A percentile compares a stretch with the other conserved stretches of the same genome.
Conservation (phyloP, 2,797 vertebrate genomes). For the Cuculus canorus region DNA sequence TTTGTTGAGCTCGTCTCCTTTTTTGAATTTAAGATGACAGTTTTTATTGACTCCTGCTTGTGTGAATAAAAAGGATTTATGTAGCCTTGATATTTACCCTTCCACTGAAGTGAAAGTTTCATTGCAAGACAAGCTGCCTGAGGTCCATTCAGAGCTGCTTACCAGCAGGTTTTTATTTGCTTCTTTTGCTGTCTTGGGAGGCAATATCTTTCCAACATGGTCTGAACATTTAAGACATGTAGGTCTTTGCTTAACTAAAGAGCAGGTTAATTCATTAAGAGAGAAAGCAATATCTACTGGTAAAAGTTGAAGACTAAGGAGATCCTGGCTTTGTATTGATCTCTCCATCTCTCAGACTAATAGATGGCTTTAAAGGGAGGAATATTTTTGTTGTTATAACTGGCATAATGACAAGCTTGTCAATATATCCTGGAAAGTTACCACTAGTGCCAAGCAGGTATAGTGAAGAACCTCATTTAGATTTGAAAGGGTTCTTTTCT, state of each 20-base stretch:
- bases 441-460: neutral
- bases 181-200: slow-evolving; percentile 1
- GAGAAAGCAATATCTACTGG: neutral
- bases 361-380: neutral
- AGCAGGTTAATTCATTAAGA: neutral
- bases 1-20: neutral
- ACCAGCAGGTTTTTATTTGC: neutral
- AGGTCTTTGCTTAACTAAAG: neutral
- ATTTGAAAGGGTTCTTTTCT: neutral
- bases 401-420: neutral
- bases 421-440: neutral
- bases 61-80: neutral
- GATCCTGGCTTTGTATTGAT: neutral
- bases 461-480: neutral
- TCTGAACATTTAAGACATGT: neutral
- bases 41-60: neutral
- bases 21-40: neutral
- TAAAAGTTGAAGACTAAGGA: neutral
- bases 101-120: neutral
- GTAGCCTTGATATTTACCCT: neutral
- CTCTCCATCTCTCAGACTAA: neutral
- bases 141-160: slow-evolving; percentile 5
- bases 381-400: neutral
- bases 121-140: neutral
- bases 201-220: neutral